These are phyloP conservation scores for Carollia perspicillata DNA, from an alignment of 2,113 vertebrate species.

Conservation along the genomic window DNA sequence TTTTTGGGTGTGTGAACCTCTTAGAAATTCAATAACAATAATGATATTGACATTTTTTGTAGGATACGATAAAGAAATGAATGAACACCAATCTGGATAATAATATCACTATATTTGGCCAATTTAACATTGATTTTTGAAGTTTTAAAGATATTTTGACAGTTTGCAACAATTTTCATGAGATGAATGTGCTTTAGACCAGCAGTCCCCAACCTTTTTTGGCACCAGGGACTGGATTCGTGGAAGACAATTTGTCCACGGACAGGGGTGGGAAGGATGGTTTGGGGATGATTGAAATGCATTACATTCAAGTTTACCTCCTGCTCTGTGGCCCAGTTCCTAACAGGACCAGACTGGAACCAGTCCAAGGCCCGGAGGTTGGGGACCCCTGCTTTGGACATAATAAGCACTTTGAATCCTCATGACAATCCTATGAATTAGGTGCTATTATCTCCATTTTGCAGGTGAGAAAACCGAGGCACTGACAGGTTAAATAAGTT, in stretches of 20 bases:
- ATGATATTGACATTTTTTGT: not conserved
- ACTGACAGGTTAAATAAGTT: not conserved
- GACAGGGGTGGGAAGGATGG: no score
- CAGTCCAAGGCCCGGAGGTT: no score
- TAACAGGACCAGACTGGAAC: no score
- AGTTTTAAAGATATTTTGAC: not conserved
- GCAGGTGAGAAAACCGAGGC: not conserved
- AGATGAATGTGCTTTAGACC: not conserved
- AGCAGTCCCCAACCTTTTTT: no score
- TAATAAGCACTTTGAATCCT: not conserved
- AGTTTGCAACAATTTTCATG: not conserved
- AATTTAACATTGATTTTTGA: not conserved
- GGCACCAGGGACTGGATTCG: no score
- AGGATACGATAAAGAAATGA: not conserved
- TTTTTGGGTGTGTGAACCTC: no score
- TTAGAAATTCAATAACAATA: slow-evolving; percentile 24
- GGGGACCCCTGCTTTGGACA: not conserved
- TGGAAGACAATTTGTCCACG: no score
- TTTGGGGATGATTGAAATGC: no score
- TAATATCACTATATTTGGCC: not conserved
- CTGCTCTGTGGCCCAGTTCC: no score
- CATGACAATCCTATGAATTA: not conserved
- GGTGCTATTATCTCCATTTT: not conserved
- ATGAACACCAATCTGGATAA: not conserved
- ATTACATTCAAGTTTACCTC: no score